Conservation (phyloP, 2,888 invertebrate genomes). For the Salpingus planirostris region DNA sequence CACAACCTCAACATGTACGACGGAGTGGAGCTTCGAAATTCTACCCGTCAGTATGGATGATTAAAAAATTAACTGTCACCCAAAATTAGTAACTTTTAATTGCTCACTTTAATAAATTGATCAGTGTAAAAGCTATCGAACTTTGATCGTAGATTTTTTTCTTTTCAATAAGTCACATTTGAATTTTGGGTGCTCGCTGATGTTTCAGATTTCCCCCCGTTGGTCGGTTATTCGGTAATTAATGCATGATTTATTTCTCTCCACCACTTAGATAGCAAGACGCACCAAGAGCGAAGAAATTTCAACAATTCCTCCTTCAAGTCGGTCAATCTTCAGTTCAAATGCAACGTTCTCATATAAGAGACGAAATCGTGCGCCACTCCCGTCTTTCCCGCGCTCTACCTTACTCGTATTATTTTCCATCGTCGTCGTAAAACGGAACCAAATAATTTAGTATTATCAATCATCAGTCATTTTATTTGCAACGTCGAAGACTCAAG, state of each 20-base stretch:
- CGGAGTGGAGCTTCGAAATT: conserved; percentile 63
- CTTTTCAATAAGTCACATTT: too few species aligned
- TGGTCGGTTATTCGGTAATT: conserved; percentile 17
- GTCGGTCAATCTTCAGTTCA: conserved; percentile 39
- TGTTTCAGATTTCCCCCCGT: conserved; percentile 8
- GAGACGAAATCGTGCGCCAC: too few species aligned
- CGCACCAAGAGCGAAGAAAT: conserved; percentile 35
- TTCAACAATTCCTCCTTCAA: conserved; percentile 35
- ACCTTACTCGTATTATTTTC: conserved; percentile 1
- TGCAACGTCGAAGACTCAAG: too few species aligned
- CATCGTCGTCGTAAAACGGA: conserved; percentile 4
- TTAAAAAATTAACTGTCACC: conserved; percentile 44
- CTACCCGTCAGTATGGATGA: conserved; percentile 75
- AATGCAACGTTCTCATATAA: conserved; percentile 33
- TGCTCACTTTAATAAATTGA: too few species aligned
- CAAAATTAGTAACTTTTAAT: conserved; percentile 19
- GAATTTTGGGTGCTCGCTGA: conserved; percentile 18
- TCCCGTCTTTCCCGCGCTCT: too few species aligned
- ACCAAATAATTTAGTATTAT: conserved; percentile 6
- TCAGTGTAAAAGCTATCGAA: too few species aligned
- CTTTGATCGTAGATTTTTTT: too few species aligned
- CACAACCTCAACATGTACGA: conserved; percentile 70
- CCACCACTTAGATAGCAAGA: conserved; percentile 34
- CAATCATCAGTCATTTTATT: too few species aligned
- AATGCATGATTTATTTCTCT: conserved; percentile 24